Percentiles rank a stretch among this genome's conserved stretches.
These are phyloP conservation scores for Mimas tiliae DNA, from an alignment of 2,888 invertebrate genomes.

Conservation along the genomic window DNA sequence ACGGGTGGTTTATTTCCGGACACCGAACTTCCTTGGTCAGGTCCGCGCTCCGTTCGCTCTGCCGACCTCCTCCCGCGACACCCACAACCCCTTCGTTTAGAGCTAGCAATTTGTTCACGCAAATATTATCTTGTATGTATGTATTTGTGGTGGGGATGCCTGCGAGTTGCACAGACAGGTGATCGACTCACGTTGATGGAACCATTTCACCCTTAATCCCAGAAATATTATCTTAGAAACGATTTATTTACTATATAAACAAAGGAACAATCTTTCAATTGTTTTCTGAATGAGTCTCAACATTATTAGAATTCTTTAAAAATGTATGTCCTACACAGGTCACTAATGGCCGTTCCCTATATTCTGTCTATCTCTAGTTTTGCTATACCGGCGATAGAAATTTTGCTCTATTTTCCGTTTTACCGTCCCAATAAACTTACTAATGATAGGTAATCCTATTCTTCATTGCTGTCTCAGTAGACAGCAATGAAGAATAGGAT, in stretches of 20 bases:
- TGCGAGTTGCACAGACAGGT: too few species aligned
- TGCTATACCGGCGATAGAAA: too few species aligned
- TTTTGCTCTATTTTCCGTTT: too few species aligned
- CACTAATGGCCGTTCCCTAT: too few species aligned
- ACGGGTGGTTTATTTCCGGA: conserved; percentile 88
- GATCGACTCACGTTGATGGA: too few species aligned
- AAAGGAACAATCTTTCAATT: neutral
- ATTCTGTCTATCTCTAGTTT: too few species aligned
- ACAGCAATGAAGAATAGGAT: too few species aligned
- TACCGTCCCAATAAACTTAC: too few species aligned
- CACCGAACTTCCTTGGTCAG: conserved; percentile 81
- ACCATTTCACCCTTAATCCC: too few species aligned
- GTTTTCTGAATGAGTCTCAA: neutral
- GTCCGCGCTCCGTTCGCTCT: conserved; percentile 58
- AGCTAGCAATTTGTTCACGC: conserved; percentile 53
- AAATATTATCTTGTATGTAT: conserved; percentile 50
- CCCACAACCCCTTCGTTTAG: conserved; percentile 63
- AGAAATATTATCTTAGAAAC: conserved; percentile 51
- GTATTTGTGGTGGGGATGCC: too few species aligned
- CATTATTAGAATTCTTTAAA: neutral
- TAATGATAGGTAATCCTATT: too few species aligned
- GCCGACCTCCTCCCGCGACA: conserved; percentile 46
- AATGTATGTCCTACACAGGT: neutral
- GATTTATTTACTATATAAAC: conserved; percentile 9
- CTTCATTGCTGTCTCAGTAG: too few species aligned